Conservation (phyloP, 1,140 invertebrate species). For the Hycleus phaleratus region DNA sequence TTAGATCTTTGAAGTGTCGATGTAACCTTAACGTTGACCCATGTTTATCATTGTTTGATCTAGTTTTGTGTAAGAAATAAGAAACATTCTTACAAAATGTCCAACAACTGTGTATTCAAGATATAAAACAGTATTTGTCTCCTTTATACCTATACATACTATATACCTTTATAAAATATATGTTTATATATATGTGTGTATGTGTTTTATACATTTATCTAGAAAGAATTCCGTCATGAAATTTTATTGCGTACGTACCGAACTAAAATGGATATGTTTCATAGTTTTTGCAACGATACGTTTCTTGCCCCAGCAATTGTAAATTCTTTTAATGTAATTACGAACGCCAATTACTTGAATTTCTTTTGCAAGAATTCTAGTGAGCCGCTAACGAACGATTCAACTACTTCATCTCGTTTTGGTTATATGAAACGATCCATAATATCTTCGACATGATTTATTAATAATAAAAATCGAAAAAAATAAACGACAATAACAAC, state of each 20-base stretch:
- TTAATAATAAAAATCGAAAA: neutral
- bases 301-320: constrained; percentile 18
- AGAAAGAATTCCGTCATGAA: constrained; percentile 25
- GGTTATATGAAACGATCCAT: neutral
- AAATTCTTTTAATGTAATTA: constrained; percentile 25
- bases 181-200: too few species aligned
- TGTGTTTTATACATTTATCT: neutral
- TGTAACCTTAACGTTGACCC: constrained; percentile 17
- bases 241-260: constrained; percentile 23
- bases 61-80: constrained; percentile 4
- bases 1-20: constrained; percentile 18
- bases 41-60: constrained; percentile 13
- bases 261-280: constrained; percentile 20
- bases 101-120: too few species aligned
- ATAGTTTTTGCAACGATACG: constrained; percentile 18
- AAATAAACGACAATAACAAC: neutral
- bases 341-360: constrained; percentile 19
- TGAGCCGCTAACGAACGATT: neutral
- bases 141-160: too few species aligned
- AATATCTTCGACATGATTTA: neutral
- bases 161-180: too few species aligned
- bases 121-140: too few species aligned
- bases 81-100: constrained; percentile 18
- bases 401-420: neutral
- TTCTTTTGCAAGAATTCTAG: constrained; percentile 16